Conservation (phyloP, 2,113 vertebrate species). For the Chinchilla lanigera region DNA sequence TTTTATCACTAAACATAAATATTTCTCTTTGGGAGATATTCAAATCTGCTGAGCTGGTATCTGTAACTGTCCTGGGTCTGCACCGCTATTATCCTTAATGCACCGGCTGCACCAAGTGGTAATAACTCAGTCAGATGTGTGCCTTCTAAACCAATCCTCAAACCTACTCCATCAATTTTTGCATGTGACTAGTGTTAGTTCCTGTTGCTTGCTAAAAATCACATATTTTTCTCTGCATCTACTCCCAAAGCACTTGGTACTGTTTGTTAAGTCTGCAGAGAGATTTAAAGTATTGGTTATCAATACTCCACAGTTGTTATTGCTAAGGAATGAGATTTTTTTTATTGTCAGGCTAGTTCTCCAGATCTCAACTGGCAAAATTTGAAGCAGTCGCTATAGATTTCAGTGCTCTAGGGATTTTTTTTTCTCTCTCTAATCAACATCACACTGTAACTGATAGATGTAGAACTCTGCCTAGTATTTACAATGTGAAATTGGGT, state of each 20-base stretch:
- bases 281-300: conserved; percentile 77
- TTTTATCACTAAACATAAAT: conserved; percentile 66
- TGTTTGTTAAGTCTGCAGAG: conserved; percentile 69
- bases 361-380: conserved; percentile 15
- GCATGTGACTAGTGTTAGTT: conserved; percentile 51
- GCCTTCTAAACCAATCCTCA: conserved; percentile 72
- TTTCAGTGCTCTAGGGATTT: conserved; percentile 28
- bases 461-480: conserved; percentile 12
- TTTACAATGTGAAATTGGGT: background rate
- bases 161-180: conserved; percentile 69
- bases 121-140: conserved; percentile 66
- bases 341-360: conserved; percentile 63
- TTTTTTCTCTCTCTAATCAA: conserved; percentile 9
- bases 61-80: conserved; percentile 28
- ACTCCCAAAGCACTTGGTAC: conserved; percentile 65
- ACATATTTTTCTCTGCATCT: conserved; percentile 44
- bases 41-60: conserved; percentile 75
- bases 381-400: conserved; percentile 54
- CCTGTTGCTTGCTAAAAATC: conserved; percentile 56
- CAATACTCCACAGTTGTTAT: conserved; percentile 70
- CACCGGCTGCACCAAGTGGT: background rate
- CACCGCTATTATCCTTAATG: conserved; percentile 62
- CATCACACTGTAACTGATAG: background rate
- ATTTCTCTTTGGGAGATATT: conserved; percentile 51
- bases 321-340: conserved; percentile 72